phyloP scores from a whole-genome alignment of 2,888 invertebrate species.

The Carpatolechia fugitivella region DNA sequence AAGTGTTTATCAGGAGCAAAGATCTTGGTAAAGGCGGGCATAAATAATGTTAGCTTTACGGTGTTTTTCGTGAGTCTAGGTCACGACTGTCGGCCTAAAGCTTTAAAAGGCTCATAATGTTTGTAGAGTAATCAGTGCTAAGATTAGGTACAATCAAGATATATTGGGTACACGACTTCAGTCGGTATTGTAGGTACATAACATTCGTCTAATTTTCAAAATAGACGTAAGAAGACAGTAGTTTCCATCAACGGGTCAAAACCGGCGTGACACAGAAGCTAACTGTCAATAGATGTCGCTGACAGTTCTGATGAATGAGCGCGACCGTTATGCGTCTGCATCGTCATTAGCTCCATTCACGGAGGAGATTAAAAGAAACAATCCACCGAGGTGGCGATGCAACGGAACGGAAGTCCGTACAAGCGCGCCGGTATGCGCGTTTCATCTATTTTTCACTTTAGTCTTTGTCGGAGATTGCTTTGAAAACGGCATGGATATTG shows the following conservation, averaged over 20 bases:
- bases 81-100: background rate
- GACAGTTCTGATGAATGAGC: constrained; percentile 74
- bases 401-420: constrained; percentile 64
- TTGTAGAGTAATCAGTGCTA: background rate
- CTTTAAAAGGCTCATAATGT: background rate
- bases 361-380: constrained; percentile 69
- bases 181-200: no score
- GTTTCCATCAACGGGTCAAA: constrained; percentile 22
- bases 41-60: background rate
- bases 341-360: constrained; percentile 68
- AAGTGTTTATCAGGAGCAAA: background rate
- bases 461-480: constrained; percentile 23
- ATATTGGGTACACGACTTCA: background rate
- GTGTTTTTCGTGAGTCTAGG: constrained; percentile 6
- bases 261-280: constrained; percentile 61
- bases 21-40: background rate
- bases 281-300: constrained; percentile 75
- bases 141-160: background rate
- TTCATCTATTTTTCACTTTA: constrained; percentile 28
- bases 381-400: constrained; percentile 53
- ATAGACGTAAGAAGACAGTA: constrained; percentile 7
- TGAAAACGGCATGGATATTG: constrained; percentile 18
- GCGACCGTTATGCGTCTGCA: constrained; percentile 58
- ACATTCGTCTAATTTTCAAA: background rate
- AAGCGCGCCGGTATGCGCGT: constrained; percentile 45